phyloP scores from a whole-genome alignment of 1,140 invertebrate species.

The Dermatophagoides farinae region DNA sequence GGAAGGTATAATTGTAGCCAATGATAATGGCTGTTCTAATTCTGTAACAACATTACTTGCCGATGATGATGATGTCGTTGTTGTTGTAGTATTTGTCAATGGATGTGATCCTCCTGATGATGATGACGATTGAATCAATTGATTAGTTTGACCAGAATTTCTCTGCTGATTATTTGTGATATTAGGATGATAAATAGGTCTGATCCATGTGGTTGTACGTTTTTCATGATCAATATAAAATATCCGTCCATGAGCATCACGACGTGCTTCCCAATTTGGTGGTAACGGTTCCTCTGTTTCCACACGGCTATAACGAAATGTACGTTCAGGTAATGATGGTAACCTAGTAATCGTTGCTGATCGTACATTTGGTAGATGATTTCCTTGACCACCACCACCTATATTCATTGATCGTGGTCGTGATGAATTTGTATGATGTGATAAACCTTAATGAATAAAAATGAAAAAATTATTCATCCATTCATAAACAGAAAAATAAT shows the following conservation, averaged over 20 bases:
- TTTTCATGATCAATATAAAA: constrained; percentile 84
- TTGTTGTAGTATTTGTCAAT: too few relatives aligned
- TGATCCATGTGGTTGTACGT: constrained; percentile 74
- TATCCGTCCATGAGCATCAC: constrained; percentile 71
- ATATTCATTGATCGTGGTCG: too few relatives aligned
- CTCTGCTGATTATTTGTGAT: too few relatives aligned
- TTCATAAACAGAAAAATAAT: not conserved
- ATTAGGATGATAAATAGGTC: constrained; percentile 31
- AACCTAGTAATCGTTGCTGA: constrained; percentile 34
- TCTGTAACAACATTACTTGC: not conserved
- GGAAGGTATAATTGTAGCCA: constrained; percentile 11
- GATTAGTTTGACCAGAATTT: too few relatives aligned
- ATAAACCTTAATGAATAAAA: not conserved
- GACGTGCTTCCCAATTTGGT: constrained; percentile 67
- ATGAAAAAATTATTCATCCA: not conserved
- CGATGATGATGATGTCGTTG: too few relatives aligned
- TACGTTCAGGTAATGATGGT: constrained; percentile 56
- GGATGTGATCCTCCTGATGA: too few relatives aligned
- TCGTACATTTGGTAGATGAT: not conserved
- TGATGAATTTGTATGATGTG: not conserved
- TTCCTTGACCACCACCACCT: not conserved
- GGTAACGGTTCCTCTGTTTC: constrained; percentile 52
- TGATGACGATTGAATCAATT: too few relatives aligned
- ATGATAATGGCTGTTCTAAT: not conserved
- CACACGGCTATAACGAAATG: constrained; percentile 33